Evolutionary conservation across 1,140 invertebrate species (phyloP).

Genomic region (Octopus bimaculoides): DNA sequence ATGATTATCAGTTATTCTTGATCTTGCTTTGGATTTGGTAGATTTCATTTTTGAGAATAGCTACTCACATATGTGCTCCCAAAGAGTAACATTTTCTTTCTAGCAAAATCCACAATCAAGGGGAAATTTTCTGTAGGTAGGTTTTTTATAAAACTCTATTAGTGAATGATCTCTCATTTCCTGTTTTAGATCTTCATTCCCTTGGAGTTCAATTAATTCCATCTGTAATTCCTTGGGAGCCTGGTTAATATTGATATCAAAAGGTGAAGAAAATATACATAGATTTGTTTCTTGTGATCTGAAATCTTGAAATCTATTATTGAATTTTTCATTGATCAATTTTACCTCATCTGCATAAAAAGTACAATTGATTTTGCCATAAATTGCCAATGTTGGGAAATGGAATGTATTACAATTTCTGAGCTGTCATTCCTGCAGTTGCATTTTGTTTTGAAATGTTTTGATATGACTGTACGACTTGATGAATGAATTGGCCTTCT

Average conservation of each 20-base stretch:
- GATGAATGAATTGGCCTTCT: not conserved
- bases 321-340: not conserved
- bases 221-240: not conserved
- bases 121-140: not conserved
- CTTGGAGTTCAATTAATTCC: conserved; percentile 1
- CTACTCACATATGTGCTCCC: not conserved
- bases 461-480: not conserved
- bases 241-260: not conserved
- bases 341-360: not conserved
- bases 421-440: not conserved
- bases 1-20: not conserved
- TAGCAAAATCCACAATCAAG: not conserved
- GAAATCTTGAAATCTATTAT: not conserved
- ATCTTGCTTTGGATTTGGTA: not conserved
- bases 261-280: not conserved
- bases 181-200: not conserved
- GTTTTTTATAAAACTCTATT: not conserved
- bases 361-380: not conserved
- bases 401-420: not conserved
- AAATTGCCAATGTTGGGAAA: not conserved
- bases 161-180: not conserved
- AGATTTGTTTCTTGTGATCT: not conserved
- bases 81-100: not conserved
- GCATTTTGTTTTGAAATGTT: not conserved
- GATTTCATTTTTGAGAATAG: conserved; percentile 7